Evolutionary conservation across 1,140 invertebrate genomes (phyloP).

Genomic region (Cydia strobilella): DNA sequence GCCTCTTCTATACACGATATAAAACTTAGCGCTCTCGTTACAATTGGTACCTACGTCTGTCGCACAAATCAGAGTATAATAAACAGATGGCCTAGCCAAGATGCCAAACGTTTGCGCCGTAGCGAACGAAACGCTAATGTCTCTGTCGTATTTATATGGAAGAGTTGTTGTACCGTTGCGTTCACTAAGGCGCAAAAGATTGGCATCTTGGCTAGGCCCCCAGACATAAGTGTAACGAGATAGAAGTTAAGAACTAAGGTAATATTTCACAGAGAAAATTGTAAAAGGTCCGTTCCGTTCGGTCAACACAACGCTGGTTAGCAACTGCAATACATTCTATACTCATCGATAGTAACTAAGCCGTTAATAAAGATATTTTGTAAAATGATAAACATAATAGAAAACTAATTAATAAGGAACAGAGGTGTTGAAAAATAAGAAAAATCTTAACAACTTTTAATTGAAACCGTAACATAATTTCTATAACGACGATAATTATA

Average conservation of each 20-base stretch:
- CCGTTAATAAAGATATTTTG: constrained; percentile 31
- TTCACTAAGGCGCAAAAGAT: too few relatives aligned
- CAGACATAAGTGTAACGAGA: not conserved
- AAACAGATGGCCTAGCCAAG: not conserved
- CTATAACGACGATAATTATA: constrained; percentile 50
- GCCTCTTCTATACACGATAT: not conserved
- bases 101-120: too few relatives aligned
- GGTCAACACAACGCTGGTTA: not conserved
- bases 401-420: constrained; percentile 48
- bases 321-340: constrained; percentile 30
- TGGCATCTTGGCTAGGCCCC: too few relatives aligned
- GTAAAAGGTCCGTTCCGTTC: constrained; percentile 6
- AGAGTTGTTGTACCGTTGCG: too few relatives aligned
- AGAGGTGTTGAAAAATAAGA: constrained; percentile 49
- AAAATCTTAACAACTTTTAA: constrained; percentile 59
- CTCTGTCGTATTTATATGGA: too few relatives aligned
- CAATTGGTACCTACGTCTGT: not conserved
- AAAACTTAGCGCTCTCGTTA: not conserved
- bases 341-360: constrained; percentile 36
- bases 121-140: too few relatives aligned
- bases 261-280: not conserved
- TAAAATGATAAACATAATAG: constrained; percentile 19
- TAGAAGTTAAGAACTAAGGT: not conserved
- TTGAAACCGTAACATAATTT: constrained; percentile 53
- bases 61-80: not conserved